Conservation (phyloP, 30 jellyfish, hydroid and myxozoan species). For the Pelagia noctiluca region DNA sequence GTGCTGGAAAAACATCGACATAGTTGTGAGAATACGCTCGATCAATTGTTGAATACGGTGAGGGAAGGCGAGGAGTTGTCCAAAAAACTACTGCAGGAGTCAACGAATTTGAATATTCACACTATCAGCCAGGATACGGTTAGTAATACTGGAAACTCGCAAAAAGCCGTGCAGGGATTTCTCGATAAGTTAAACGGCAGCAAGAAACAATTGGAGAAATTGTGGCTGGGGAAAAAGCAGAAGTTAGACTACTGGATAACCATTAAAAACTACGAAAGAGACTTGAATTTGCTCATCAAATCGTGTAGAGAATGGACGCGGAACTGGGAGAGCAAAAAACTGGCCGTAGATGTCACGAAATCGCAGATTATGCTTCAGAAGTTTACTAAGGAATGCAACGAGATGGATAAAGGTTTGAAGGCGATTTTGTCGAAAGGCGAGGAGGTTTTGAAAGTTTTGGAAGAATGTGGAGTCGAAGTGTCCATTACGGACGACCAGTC, state of each 20-base stretch:
- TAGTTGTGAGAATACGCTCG: slow-evolving; percentile 89
- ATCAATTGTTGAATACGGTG: slow-evolving; percentile 81
- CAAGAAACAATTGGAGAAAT: slow-evolving; percentile 79
- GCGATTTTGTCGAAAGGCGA: slow-evolving; percentile 70
- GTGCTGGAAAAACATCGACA: slow-evolving; percentile 90
- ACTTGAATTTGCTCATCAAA: slow-evolving; percentile 36
- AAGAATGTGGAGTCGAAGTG: slow-evolving; percentile 89
- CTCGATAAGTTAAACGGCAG: slow-evolving; percentile 71
- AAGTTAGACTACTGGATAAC: slow-evolving; percentile 95
- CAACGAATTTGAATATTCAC: slow-evolving; percentile 47
- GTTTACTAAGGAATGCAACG: slow-evolving; percentile 77
- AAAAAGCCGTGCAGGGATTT: slow-evolving; percentile 72
- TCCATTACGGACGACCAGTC: slow-evolving; percentile 71
- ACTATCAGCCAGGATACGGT: slow-evolving; percentile 46
- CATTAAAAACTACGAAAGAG: slow-evolving; percentile 91
- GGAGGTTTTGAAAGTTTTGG: slow-evolving; percentile 64
- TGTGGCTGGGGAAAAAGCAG: slow-evolving; percentile 91
- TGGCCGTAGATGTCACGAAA: slow-evolving; percentile 89
- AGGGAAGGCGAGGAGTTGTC: slow-evolving; percentile 94
- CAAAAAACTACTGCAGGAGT: slow-evolving; percentile 76
- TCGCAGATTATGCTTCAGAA: slow-evolving; percentile 78
- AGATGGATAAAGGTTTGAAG: slow-evolving; percentile 69
- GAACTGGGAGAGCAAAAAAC: slow-evolving; percentile 78
- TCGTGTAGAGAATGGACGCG: slow-evolving; percentile 67
- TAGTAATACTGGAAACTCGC: slow-evolving; percentile 54